phyloP scores from a whole-genome alignment of 1,140 invertebrate genomes.

The Bombus pascuorum region DNA sequence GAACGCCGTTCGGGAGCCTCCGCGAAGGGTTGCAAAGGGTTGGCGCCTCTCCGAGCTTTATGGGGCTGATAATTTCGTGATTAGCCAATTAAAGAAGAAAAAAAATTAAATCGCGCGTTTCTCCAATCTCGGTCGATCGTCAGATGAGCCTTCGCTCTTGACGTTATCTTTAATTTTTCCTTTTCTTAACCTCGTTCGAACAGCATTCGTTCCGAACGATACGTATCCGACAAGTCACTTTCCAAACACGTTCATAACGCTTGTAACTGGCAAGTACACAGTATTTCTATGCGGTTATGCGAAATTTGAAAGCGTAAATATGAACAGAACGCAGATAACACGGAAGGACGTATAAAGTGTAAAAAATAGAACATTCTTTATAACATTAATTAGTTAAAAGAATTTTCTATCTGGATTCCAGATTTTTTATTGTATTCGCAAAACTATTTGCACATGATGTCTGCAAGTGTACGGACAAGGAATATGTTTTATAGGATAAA shows the following conservation, averaged over 20 bases:
- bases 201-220: neutral
- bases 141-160: neutral
- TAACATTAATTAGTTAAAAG: too few relatives aligned
- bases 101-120: slow-evolving; percentile 59
- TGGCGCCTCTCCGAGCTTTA: slow-evolving; percentile 73
- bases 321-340: too few relatives aligned
- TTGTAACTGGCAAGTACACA: neutral
- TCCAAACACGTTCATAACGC: neutral
- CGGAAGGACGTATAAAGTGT: too few relatives aligned
- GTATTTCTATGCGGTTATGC: neutral
- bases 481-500: too few relatives aligned
- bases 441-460: too few relatives aligned
- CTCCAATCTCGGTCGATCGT: slow-evolving; percentile 9
- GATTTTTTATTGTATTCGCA: too few relatives aligned
- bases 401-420: too few relatives aligned
- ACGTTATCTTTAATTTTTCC: neutral
- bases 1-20: slow-evolving; percentile 41
- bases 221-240: neutral
- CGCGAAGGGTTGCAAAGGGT: slow-evolving; percentile 61
- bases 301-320: neutral
- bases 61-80: slow-evolving; percentile 75
- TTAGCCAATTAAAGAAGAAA: slow-evolving; percentile 74
- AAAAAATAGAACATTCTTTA: too few relatives aligned
- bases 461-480: too few relatives aligned
- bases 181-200: too few relatives aligned